Conservation (phyloP, 2,797 vertebrate genomes). For the Urophycis tenuis region DNA sequence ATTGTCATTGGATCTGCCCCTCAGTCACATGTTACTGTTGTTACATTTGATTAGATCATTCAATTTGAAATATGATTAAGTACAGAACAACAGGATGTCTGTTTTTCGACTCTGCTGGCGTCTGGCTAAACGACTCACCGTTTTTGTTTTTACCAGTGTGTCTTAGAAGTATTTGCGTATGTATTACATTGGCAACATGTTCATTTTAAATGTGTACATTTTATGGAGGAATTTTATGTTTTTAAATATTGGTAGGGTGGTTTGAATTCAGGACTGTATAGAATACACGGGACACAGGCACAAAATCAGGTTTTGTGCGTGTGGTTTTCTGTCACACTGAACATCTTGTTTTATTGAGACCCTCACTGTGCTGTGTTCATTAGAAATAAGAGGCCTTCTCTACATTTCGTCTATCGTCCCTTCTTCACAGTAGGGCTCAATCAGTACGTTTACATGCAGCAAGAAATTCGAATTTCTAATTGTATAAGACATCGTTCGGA, state of each 20-base stretch:
- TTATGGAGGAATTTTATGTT: background rate
- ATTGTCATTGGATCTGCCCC: slow-evolving; percentile 34
- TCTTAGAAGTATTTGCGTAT: background rate
- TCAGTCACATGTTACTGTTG: slow-evolving; percentile 22
- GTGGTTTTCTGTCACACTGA: too few species aligned
- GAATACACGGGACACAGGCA: too few species aligned
- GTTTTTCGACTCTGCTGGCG: background rate
- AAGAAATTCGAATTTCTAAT: too few species aligned
- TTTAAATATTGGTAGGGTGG: background rate
- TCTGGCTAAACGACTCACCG: background rate
- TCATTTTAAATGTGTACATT: background rate
- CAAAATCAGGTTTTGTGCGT: too few species aligned
- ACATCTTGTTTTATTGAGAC: too few species aligned
- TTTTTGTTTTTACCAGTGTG: slow-evolving; percentile 2
- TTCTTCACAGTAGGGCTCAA: too few species aligned
- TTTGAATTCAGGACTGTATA: background rate
- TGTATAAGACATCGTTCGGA: too few species aligned
- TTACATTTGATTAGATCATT: slow-evolving; percentile 30
- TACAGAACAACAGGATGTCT: slow-evolving; percentile 5
- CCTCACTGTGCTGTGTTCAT: too few species aligned
- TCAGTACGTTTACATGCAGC: too few species aligned
- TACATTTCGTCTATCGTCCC: too few species aligned
- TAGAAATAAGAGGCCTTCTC: too few species aligned
- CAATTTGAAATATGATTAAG: slow-evolving; percentile 31
- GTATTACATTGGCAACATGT: background rate